phyloP scores from a whole-genome alignment of 2,113 vertebrate genomes.

The Equus przewalskii region DNA sequence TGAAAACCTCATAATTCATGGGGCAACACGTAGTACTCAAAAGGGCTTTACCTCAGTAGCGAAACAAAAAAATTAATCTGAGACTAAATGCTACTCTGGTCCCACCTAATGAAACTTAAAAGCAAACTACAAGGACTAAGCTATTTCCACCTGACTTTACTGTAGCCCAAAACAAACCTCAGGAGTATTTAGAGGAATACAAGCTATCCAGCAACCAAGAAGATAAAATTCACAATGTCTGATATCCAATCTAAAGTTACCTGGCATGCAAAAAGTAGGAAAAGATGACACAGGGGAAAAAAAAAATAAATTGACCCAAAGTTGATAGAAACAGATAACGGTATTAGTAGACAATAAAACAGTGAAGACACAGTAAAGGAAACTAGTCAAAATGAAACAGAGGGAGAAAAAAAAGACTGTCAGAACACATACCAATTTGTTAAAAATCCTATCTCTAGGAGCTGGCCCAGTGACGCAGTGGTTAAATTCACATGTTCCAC shows the following conservation, averaged over 20 bases:
- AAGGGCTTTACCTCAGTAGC: background rate
- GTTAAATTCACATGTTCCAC: too few species aligned
- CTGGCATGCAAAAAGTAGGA: background rate
- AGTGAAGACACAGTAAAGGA: background rate
- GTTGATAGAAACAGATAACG: background rate
- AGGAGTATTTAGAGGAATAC: background rate
- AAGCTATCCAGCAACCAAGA: constrained; percentile 36
- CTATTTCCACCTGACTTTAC: background rate
- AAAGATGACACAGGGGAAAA: background rate
- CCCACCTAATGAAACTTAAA: constrained; percentile 6
- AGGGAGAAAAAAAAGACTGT: background rate
- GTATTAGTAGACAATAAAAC: background rate
- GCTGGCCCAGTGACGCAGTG: too few species aligned
- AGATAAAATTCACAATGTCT: constrained; percentile 17
- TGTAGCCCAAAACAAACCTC: background rate
- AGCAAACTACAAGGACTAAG: background rate
- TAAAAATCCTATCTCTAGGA: background rate
- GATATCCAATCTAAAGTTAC: background rate
- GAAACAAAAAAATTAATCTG: constrained; percentile 27
- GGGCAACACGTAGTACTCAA: background rate
- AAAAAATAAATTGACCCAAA: background rate
- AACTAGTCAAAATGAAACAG: background rate
- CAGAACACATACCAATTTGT: background rate
- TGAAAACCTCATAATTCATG: background rate
- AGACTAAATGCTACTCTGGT: constrained; percentile 1